Base-by-base conservation (phyloP, 2,113 vertebrate species). In the Otocyon megalotis region DNA sequence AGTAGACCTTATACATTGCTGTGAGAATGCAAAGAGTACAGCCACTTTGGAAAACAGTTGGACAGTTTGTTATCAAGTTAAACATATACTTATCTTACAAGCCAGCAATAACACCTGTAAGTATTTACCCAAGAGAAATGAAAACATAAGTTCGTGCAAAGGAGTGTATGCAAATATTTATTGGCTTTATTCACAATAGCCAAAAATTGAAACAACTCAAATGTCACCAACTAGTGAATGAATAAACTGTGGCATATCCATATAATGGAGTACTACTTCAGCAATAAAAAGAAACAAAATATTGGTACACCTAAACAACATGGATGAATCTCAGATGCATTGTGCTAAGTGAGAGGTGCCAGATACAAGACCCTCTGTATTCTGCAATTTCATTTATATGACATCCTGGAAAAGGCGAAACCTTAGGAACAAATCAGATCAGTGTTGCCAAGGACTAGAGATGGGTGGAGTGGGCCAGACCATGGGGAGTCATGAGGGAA, bases 51-150 rank as follows among this genome's bases (percentile, higher is more conserved):
- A 82, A 89, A 86, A 72, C 26, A 92, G 43, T 92, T 82, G 28
- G 77, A 43, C 43, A 60, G 43, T 95, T 96, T 86, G 79, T 92
- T 95, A 95, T 90, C 95, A 87, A 82, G 56, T 92, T 77, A 71
- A 95, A 77, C 72, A 89, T 90, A 74, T 3, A 54, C 35, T 96
- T 97, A 80, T 93, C 60, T 93, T 91, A 9, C 88, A 65, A 95
- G 35, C 20, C 83, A 97, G 84, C 72, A 79, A 30, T 92, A 69
- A 37, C 4, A 53, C 91, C 81, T 95, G 17, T 92, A 54, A 88
- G 28, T 95, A 65, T 95, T 97, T 95, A 94, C 48, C 56, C n/a
- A 93, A 91, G 77, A 95, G 69, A 89, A 89, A 69, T 82, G 54
- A 90, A 94, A 94, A 92, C 35, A 22, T 80, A 6, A 71, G 56